Percentiles rank a stretch among this genome's conserved stretches.
Evolutionary conservation across 2,888 invertebrate species (phyloP).

Genomic region (Heliconius hortense): DNA sequence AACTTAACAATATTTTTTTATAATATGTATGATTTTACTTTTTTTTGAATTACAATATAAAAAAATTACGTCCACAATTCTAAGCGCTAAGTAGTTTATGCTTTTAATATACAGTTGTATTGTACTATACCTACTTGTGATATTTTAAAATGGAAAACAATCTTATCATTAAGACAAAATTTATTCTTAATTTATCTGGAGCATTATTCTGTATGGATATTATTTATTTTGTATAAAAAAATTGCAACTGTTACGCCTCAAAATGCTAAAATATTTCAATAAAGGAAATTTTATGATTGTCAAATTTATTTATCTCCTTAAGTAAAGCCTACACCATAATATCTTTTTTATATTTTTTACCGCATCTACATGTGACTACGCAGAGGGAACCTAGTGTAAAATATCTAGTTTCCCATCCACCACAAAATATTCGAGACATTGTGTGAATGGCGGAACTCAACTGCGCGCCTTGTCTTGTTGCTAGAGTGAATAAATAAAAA

Average conservation of each 20-base stretch:
- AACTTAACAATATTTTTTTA: constrained; percentile 17
- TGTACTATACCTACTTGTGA: constrained; percentile 46
- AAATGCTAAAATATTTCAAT: constrained; percentile 36
- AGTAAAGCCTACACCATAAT: neutral
- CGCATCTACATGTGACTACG: neutral
- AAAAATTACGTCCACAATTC: constrained; percentile 43
- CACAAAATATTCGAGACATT: too few relatives aligned
- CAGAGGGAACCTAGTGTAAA: too few relatives aligned
- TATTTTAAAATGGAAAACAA: constrained; percentile 41
- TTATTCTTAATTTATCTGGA: constrained; percentile 20
- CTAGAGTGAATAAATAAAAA: too few relatives aligned
- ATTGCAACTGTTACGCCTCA: constrained; percentile 35
- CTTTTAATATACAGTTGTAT: constrained; percentile 39
- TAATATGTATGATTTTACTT: neutral
- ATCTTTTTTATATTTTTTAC: neutral
- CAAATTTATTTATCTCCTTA: constrained; percentile 27
- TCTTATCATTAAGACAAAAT: neutral
- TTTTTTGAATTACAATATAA: constrained; percentile 19
- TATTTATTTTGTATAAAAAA: constrained; percentile 36
- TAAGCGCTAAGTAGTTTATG: constrained; percentile 38
- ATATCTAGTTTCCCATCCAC: too few relatives aligned
- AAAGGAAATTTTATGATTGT: constrained; percentile 34
- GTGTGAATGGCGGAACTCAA: too few relatives aligned
- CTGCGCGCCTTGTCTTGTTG: too few relatives aligned
- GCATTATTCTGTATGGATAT: constrained; percentile 30